Conservation (phyloP, 1,140 invertebrate species). For the Theocolax elegans region DNA sequence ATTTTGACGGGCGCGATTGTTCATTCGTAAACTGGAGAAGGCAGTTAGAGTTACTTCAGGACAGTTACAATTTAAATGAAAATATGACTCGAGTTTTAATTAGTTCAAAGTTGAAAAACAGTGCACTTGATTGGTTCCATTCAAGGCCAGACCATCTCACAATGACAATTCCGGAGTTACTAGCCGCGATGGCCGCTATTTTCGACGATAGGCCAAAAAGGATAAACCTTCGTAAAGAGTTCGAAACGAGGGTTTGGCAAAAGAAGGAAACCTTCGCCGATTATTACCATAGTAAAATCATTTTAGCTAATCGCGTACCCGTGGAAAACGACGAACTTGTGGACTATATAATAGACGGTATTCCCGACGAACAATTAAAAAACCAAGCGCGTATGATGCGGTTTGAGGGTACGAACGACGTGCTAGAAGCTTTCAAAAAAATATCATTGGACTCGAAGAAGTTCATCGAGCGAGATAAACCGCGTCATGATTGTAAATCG, state of each 20-base stretch:
- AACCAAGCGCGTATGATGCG: slow-evolving; percentile 30
- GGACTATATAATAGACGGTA: slow-evolving; percentile 36
- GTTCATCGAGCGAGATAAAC: not conserved
- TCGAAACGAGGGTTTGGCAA: slow-evolving; percentile 18
- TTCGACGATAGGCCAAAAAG: slow-evolving; percentile 11
- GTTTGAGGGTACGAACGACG: not conserved
- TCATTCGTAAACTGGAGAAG: slow-evolving; percentile 4
- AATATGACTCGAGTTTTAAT: slow-evolving; percentile 8
- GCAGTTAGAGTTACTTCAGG: slow-evolving; percentile 8
- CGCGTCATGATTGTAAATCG: no score
- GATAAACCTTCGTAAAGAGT: not conserved
- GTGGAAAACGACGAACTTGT: slow-evolving; percentile 28
- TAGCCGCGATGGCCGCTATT: slow-evolving; percentile 1
- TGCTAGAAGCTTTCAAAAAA: slow-evolving; percentile 33
- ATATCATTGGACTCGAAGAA: not conserved
- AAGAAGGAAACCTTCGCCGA: slow-evolving; percentile 18
- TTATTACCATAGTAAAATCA: slow-evolving; percentile 33
- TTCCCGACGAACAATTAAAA: slow-evolving; percentile 17
- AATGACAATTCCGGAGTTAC: not conserved
- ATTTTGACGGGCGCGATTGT: slow-evolving; percentile 10
- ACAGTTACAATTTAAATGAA: slow-evolving; percentile 22
- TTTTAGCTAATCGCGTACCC: slow-evolving; percentile 2
- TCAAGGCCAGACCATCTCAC: slow-evolving; percentile 20
- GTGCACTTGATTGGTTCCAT: slow-evolving; percentile 32
- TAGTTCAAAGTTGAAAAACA: slow-evolving; percentile 11